Base-by-base conservation (phyloP, 2,888 invertebrate genomes). In the Oegoconia quadripuncta region DNA sequence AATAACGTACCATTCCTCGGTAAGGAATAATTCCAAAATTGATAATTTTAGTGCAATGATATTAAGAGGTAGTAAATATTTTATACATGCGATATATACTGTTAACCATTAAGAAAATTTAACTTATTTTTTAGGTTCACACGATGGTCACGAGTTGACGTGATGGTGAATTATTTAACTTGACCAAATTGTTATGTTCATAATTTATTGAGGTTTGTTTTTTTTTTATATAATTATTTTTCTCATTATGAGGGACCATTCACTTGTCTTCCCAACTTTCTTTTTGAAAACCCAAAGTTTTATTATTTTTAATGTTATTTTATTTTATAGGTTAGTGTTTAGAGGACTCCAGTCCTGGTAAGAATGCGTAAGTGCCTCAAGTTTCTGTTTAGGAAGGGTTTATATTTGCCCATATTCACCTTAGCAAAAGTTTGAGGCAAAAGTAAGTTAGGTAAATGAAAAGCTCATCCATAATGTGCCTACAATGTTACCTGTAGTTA, bases 401-500 rank as follows among this genome's bases (percentile, higher is more conserved):
- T n/a, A n/a, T n/a, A n/a, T n/a, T n/a, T n/a, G n/a, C n/a, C n/a
- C n/a, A n/a, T n/a, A n/a, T n/a, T n/a, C n/a, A n/a, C n/a, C n/a
- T n/a, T n/a, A n/a, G 26, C 20, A 34, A 37, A 34, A 22, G 20
- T 33, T 42, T 25, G 50, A 39, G 52, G 40, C 16, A 18, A 23
- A 22, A 16, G 18, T 16, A 34, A 17, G n/a, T 29, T 70, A 75
- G 67, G 59, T 76, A 74, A 73, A 34, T 65, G 61, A 59, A 65
- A 75, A 80, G 83, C 82, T 83, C 83, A 82, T 79, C 67, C 72
- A 74, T 72, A 61, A 83, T 78, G 86, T 86, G 86, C 86, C 86
- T 86, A 84, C 82, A 74, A 84, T 83, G 86, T 86, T 86, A 86
- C 86, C 86, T 86, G 84, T 86, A 86, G 86, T 77, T 83, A 62